phyloP scores from a whole-genome alignment of 1,140 invertebrate species.

The Grapholita molesta region DNA sequence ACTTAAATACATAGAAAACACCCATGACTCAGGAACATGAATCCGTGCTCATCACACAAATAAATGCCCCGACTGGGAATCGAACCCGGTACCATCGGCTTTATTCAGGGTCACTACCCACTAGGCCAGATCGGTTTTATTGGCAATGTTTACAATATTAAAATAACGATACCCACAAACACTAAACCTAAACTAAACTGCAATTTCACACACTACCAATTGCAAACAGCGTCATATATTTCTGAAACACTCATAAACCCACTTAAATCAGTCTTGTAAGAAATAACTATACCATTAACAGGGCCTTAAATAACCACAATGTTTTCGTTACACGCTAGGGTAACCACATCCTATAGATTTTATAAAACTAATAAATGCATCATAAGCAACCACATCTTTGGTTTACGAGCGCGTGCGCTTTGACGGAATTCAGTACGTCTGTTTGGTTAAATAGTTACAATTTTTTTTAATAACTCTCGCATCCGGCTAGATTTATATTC shows the following conservation, averaged over 20 bases:
- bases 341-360: conserved; percentile 60
- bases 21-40: too few species aligned
- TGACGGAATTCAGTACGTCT: conserved; percentile 50
- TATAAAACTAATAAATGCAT: conserved; percentile 52
- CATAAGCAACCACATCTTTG: conserved; percentile 53
- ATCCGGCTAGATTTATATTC: conserved; percentile 68
- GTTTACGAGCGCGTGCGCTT: conserved; percentile 32
- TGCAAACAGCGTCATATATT: not conserved
- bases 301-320: conserved; percentile 24
- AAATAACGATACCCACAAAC: not conserved
- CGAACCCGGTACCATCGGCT: too few species aligned
- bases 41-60: too few species aligned
- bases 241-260: conserved; percentile 21
- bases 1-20: too few species aligned
- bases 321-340: conserved; percentile 39
- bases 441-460: conserved; percentile 56
- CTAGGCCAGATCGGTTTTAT: too few species aligned
- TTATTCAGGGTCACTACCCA: too few species aligned
- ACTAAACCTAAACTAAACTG: not conserved
- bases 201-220: not conserved
- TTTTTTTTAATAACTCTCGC: conserved; percentile 60
- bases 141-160: too few species aligned
- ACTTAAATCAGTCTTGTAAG: conserved; percentile 6
- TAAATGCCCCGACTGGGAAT: too few species aligned
- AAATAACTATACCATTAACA: not conserved